Evolutionary conservation across 2,797 vertebrate species (phyloP), one percentile per base, ranked within the genome.

Genomic region (Leptodactylus fallax): DNA sequence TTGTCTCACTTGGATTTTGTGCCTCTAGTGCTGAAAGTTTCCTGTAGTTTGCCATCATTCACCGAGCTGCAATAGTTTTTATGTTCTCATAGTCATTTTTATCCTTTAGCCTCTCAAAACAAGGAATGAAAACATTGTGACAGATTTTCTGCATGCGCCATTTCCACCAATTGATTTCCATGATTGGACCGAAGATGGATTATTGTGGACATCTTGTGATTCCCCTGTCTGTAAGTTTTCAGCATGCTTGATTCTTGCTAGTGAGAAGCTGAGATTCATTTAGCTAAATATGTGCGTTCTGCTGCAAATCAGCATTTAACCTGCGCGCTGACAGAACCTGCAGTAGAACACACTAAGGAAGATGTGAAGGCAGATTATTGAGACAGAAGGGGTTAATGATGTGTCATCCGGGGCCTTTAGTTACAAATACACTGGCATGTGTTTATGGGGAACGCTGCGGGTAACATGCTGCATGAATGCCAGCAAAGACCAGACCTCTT

Each of bases 1-100:
- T 92, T 92, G 92, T 93, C 93, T 94, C 92, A 91, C 92, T 94
- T 90, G 93, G 93, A 94, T 93, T 94, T 94, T 92, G 92, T 92
- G 93, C 91, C 88, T 72, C 8, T 71, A 49, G 23, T 25, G 71
- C 91, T 92, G 90, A 92, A 92, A 90, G 92, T 91, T 81, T 90
- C 92, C 90, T 91, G 92, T 91, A 87, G 93, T 92, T 90, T 88
- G 83, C 85, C 90, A 90, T 92, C 92, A 92, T 93, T 86, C 91
- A 63, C 67, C 91, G 92, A 93, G 92, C 92, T 93, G 90, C 88
- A 94, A 91, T 79, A 89, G 90, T 90, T 93, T 92, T 92, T 82
- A 91, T 93, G 91, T 91, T 47, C 93, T 90, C 90, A 80, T 85
- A 56, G 53, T 8, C 9, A 69, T 93, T 91, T 81, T 72, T 67